Percentiles rank a stretch among this genome's conserved stretches.
These are phyloP conservation scores for Pseudomugil tenellus DNA, from an alignment of 2,797 vertebrate genomes.

Conservation along the genomic window DNA sequence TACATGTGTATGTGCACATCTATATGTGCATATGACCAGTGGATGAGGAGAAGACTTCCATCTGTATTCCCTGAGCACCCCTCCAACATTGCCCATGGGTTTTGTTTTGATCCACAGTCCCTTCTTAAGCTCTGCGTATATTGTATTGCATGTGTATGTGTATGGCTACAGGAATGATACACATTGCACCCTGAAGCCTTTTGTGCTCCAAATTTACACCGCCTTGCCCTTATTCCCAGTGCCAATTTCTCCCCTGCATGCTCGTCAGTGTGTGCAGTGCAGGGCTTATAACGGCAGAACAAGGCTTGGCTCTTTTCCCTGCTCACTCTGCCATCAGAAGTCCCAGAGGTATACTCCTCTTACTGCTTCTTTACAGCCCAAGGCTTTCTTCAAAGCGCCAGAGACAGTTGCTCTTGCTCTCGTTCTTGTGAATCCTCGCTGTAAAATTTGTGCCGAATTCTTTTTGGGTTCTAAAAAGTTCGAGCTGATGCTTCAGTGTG, in stretches of 20 bases:
- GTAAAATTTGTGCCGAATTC: conserved; percentile 49
- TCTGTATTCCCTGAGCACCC: conserved; percentile 61
- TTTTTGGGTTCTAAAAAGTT: conserved; percentile 52
- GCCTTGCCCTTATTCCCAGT: conserved; percentile 71
- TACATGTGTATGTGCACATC: conserved; percentile 14
- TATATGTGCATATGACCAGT: conserved; percentile 35
- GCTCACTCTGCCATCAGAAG: conserved; percentile 65
- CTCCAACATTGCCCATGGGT: conserved; percentile 73
- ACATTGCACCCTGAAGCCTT: conserved; percentile 70
- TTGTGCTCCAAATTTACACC: conserved; percentile 74
- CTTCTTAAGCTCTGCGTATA: conserved; percentile 63
- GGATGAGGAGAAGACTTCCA: conserved; percentile 56
- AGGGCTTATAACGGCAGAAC: conserved; percentile 62
- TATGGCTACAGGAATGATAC: conserved; percentile 57
- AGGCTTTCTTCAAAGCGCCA: conserved; percentile 54
- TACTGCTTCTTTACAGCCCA: conserved; percentile 65
- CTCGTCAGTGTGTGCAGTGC: conserved; percentile 54
- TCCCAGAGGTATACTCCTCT: conserved; percentile 70
- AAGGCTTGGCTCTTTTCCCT: conserved; percentile 68
- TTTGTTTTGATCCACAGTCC: conserved; percentile 76
- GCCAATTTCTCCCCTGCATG: conserved; percentile 67
- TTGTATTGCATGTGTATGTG: conserved; percentile 25
- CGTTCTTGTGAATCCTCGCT: conserved; percentile 51
- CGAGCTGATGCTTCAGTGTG: conserved; percentile 40
- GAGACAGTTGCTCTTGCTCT: conserved; percentile 56